These are phyloP conservation scores for Sphaeramia orbicularis DNA, from an alignment of 2,797 vertebrate genomes.

Conservation along the genomic window DNA sequence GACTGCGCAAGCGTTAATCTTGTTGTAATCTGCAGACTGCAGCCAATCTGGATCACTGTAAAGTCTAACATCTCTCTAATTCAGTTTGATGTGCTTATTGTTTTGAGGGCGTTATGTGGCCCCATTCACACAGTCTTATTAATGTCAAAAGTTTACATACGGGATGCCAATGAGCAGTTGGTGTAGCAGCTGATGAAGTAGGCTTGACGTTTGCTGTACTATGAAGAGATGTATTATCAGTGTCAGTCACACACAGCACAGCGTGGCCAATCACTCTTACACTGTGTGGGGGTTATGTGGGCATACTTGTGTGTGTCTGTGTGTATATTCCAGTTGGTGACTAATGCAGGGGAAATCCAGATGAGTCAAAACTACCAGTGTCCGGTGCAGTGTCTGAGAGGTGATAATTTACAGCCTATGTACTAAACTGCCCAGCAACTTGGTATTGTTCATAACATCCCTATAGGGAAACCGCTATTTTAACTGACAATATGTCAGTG, in stretches of 20 bases:
- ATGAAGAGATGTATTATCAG: conserved; percentile 69
- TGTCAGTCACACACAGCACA: conserved; percentile 74
- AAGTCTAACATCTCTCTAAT: conserved; percentile 49
- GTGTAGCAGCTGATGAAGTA: conserved; percentile 82
- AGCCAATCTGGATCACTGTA: conserved; percentile 42
- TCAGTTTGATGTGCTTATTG: conserved; percentile 63
- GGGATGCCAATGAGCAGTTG: conserved; percentile 83
- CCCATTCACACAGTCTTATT: conserved; percentile 69
- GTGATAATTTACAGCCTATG: conserved; percentile 81
- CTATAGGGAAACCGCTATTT: conserved; percentile 46
- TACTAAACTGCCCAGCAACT: conserved; percentile 86
- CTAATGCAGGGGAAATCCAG: conserved; percentile 87
- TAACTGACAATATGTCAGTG: conserved; percentile 20
- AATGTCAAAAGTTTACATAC: conserved; percentile 78
- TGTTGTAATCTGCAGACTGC: conserved; percentile 63
- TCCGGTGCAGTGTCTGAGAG: conserved; percentile 75
- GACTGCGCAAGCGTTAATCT: conserved; percentile 74
- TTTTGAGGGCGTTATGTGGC: conserved; percentile 56
- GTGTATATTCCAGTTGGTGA: conserved; percentile 83
- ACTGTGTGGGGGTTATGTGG: conserved; percentile 61
- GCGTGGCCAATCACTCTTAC: conserved; percentile 64
- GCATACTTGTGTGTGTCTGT: conserved; percentile 77
- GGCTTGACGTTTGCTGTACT: conserved; percentile 40
- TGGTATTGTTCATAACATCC: conserved; percentile 70
- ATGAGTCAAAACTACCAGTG: conserved; percentile 85